These are phyloP conservation scores for Calcarius ornatus DNA, from an alignment of 2,113 vertebrate species.

Conservation along the genomic window DNA sequence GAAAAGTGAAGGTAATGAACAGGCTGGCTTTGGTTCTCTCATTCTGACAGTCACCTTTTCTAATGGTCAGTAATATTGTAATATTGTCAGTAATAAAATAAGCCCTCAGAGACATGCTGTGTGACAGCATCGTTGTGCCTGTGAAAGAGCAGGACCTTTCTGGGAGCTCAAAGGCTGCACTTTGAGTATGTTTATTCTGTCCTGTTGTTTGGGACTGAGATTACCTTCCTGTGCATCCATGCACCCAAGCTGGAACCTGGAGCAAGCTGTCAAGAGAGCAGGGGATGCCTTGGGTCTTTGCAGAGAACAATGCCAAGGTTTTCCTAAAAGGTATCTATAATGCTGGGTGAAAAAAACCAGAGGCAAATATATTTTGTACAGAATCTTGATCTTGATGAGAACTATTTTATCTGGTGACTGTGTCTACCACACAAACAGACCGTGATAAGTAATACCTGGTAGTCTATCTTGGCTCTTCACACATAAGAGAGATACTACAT, in stretches of 20 bases:
- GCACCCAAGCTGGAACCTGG: not conserved
- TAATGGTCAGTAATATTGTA: not conserved
- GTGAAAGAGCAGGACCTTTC: not conserved
- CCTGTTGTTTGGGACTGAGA: not conserved
- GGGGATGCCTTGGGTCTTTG: not conserved
- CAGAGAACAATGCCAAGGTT: not conserved
- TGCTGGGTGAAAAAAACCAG: not conserved
- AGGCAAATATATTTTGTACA: not conserved
- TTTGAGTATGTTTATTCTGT: not conserved
- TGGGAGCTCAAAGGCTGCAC: not conserved
- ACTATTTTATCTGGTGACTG: not conserved
- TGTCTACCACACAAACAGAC: not conserved
- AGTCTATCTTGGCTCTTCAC: not conserved
- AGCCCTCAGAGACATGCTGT: not conserved
- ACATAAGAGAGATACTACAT: not conserved
- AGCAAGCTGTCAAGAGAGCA: not conserved
- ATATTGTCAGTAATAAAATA: too few species aligned
- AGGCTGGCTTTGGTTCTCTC: rapidly evolving
- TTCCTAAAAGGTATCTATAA: not conserved
- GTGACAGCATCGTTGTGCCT: not conserved
- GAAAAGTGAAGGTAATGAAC: not conserved
- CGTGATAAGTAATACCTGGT: not conserved
- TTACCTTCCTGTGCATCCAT: not conserved
- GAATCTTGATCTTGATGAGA: not conserved
- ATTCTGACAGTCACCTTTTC: not conserved